Evolutionary conservation across 2,113 vertebrate species (phyloP).

Genomic region (Pristiophorus japonicus): DNA sequence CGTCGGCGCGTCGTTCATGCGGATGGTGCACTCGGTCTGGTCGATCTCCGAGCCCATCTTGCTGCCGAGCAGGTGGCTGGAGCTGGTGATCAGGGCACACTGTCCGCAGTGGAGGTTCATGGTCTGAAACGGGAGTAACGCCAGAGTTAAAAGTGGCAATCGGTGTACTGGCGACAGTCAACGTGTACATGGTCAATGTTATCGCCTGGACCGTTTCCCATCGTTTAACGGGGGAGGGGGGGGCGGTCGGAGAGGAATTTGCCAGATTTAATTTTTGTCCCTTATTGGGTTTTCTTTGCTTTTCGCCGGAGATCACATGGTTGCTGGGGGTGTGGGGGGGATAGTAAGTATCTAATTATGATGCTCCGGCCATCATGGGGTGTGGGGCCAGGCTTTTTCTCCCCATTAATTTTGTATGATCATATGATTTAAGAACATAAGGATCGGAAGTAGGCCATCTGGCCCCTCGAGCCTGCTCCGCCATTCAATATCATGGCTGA

Average conservation of each 20-base stretch:
- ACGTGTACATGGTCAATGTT: not conserved
- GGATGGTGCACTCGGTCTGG: constrained; percentile 76
- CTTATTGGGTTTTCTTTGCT: not conserved
- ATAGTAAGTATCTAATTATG: not conserved
- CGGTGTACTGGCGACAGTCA: too few species aligned
- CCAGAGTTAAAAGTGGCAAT: not conserved
- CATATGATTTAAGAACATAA: too few species aligned
- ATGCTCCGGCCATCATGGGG: not conserved
- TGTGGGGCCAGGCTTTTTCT: not conserved
- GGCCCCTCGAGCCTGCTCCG: too few species aligned
- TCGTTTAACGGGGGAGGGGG: not conserved
- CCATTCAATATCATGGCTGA: too few species aligned
- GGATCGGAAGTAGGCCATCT: too few species aligned
- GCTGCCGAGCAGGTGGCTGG: constrained; percentile 83
- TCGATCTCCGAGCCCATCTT: constrained; percentile 72
- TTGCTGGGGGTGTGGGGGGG: not conserved
- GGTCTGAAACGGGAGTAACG: constrained; percentile 56
- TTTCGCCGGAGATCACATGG: not conserved
- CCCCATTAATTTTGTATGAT: not conserved
- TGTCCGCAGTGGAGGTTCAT: constrained; percentile 71
- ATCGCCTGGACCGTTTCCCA: not conserved
- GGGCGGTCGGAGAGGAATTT: not conserved
- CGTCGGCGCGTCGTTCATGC: constrained; percentile 94
- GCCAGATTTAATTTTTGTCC: not conserved
- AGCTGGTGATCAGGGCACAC: constrained; percentile 88